Base-by-base conservation (phyloP, 2,113 vertebrate species). In the Python bivittatus region DNA sequence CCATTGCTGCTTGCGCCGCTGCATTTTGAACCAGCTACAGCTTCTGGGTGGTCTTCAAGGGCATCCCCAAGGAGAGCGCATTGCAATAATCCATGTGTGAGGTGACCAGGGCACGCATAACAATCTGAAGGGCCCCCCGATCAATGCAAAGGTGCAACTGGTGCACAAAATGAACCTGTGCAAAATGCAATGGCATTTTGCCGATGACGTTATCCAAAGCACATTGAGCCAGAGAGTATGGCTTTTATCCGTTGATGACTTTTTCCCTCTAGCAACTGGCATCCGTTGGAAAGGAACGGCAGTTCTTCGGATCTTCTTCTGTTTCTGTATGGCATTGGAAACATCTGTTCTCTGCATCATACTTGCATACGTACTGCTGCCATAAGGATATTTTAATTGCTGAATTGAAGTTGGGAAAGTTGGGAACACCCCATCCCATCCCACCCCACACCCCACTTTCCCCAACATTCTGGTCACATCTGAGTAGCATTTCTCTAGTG, bases 211-310 rank as follows among this genome's bases (percentile, higher is more conserved):
- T 93, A 23, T 93, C 90, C 88, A 93, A 61, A 88, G 27, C 3
- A 20, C 0, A 0, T 86, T 88, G 84, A 91, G 15, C 56, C 54
- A 85, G 44, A 54, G 72, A 90, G 12, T n/a, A 88, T 38, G 64
- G 86, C 94, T 38, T n/a, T 68, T 22, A 56, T 79, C 57, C 57
- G 48, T 57, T 84, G 54, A 44, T 84, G 44, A 90, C 1, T 22
- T 90, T 48, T 48, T 90, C 84, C 29, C 38, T n/a, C 85, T 10
- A 72, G 88, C 56, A 86, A 85, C 91, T 94, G 89, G 29, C 15
- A 91, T 42, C 15, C 58, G 0, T 89, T 92, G 84, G 57, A n/a
- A 72, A 92, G 54, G 33, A 20, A 0, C 5, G 79, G 60, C 52
- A 94, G n/a, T 38, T 15, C 1, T 92, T 56, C 56, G 91, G 5